Percentiles rank a stretch among this genome's conserved stretches.
These are phyloP conservation scores for Tetragonula carbonaria DNA, from an alignment of 2,888 invertebrate genomes.

Conservation along the genomic window DNA sequence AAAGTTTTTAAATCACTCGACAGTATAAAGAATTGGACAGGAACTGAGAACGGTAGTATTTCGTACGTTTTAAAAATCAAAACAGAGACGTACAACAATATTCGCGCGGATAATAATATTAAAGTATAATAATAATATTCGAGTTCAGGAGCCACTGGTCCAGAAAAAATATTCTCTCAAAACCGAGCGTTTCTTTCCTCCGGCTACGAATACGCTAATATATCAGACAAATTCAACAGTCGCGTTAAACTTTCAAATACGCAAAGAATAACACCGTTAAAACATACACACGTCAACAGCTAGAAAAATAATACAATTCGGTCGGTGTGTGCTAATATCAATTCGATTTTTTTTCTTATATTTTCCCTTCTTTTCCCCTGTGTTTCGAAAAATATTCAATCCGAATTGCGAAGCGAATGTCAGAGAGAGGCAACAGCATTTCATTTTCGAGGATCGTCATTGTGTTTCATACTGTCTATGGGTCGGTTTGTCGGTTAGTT, in stretches of 20 bases:
- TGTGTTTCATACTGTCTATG: conserved; percentile 38
- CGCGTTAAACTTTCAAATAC: conserved; percentile 46
- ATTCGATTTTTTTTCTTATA: background rate
- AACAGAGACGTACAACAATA: background rate
- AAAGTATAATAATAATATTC: background rate
- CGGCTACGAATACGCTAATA: conserved; percentile 23
- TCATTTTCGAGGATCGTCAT: conserved; percentile 19
- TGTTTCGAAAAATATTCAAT: background rate
- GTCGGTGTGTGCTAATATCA: background rate
- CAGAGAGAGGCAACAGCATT: conserved; percentile 33
- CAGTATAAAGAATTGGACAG: background rate
- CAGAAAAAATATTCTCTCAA: conserved; percentile 3
- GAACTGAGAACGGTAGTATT: background rate
- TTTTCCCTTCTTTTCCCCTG: background rate
- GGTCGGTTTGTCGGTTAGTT: conserved; percentile 37
- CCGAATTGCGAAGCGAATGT: conserved; percentile 29
- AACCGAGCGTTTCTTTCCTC: background rate
- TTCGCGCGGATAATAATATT: background rate
- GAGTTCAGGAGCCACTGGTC: conserved; percentile 30
- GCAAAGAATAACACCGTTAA: conserved; percentile 42
- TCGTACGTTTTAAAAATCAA: background rate
- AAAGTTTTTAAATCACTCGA: background rate
- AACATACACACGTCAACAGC: conserved; percentile 30
- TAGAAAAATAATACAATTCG: conserved; percentile 41
- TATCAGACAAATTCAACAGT: conserved; percentile 49